Evolutionary conservation across 2,113 vertebrate genomes (phyloP).

Genomic region (Azemiops feae): DNA sequence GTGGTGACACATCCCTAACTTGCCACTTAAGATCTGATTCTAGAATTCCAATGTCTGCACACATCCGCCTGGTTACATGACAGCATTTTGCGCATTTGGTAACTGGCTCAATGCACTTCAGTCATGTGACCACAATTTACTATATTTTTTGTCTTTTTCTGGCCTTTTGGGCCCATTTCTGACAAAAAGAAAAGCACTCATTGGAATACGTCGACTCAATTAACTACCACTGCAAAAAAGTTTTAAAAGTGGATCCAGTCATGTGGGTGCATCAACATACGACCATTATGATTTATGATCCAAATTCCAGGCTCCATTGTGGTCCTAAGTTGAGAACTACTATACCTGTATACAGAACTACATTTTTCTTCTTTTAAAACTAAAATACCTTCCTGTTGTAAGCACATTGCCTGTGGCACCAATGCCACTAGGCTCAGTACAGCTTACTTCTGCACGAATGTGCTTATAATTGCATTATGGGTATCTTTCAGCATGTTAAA

Average conservation of each 20-base stretch:
- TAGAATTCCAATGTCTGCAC: background rate
- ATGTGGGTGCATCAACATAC: background rate
- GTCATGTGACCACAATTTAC: background rate
- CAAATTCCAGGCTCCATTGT: background rate
- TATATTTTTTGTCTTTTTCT: background rate
- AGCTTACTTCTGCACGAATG: background rate
- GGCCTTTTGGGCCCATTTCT: background rate
- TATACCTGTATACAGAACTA: background rate
- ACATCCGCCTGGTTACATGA: background rate
- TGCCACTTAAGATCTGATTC: background rate
- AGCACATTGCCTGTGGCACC: background rate
- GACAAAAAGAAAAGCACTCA: background rate
- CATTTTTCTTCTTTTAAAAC: background rate
- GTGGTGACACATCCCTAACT: background rate
- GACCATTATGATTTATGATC: background rate
- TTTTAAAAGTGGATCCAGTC: background rate
- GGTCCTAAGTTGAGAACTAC: background rate
- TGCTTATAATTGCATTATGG: background rate
- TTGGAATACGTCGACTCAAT: background rate
- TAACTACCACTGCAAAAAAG: background rate
- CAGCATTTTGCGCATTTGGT: background rate
- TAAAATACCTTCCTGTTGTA: background rate
- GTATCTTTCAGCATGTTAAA: background rate
- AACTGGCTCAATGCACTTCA: background rate
- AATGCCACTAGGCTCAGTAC: background rate